Base-by-base conservation (phyloP, 2,797 vertebrate genomes). In the Bradypodion pumilum region DNA sequence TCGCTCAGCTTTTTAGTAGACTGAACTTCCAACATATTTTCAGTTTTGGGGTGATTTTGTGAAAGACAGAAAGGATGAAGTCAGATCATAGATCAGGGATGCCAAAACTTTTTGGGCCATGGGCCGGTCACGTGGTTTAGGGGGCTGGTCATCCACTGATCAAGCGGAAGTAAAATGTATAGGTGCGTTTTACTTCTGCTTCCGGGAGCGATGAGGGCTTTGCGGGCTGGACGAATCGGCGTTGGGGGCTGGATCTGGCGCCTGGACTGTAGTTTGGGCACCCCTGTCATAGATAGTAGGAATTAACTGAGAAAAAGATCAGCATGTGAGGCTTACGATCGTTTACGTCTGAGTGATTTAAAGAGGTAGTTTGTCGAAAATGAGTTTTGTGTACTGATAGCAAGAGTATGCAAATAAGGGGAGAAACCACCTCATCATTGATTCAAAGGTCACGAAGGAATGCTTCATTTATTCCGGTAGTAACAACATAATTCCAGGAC, bases 381-480 rank as follows among this genome's bases (percentile, higher is more conserved):
- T 78, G 1, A 8, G 35, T 69, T 46, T n/a, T 88, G 1, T 0
- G 74, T 21, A 2, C 72, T 66, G 72, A 37, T 56, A 59, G 60
- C 46, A 40, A 81, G 63, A 74, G 89, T 46, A 5, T 81, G 0
- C 44, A 35, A 25, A 0, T 0, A 29, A 37, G 9, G 80, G 88
- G 82, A 82, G 44, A 80, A 82, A 63, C 42, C 15, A 42, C 0
- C 15, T 19, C 0, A 16, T 70, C 40, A 10, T 10, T 81, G 27
- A 13, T 73, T 13, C n/a, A 65, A 0, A 0, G 62, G 21, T 5
- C 1, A n/a, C 4, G 62, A 60, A 40, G 49, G n/a, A 35, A 23
- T 46, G n/a, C 4, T 84, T 86, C 1, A 25, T 63, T 42, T 52
- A 60, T 0, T 0, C 35, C 40, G 56, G 12, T 35, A 0, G 7